Conservation (phyloP, 30 jellyfish, hydroid and myxozoan genomes). For the Turritopsis rubra region DNA sequence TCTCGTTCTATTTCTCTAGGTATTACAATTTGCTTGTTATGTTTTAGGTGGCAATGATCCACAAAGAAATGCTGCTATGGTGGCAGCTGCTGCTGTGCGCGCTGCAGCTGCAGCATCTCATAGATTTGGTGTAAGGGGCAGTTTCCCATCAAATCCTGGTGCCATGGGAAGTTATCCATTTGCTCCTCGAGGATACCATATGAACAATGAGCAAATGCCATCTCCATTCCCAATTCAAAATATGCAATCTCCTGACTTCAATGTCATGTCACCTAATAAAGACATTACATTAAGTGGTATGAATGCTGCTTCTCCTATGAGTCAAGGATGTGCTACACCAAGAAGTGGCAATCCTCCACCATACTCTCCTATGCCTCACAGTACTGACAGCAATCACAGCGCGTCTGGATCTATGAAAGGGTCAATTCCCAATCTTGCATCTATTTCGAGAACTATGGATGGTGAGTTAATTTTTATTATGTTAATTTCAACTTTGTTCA, state of each 20-base stretch:
- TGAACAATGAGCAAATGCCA: slow-evolving; percentile 49
- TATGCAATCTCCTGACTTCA: slow-evolving; percentile 36
- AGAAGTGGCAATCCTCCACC: slow-evolving; percentile 62
- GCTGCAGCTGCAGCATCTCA: slow-evolving; percentile 95
- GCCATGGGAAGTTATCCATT: slow-evolving; percentile 70
- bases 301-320: slow-evolving; percentile 54
- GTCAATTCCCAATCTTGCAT: slow-evolving; percentile 22
- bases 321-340: slow-evolving; percentile 50
- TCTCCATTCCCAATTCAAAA: slow-evolving; percentile 47
- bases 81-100: slow-evolving; percentile 95
- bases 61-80: slow-evolving; percentile 73
- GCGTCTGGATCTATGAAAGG: slow-evolving; percentile 43
- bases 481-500: not conserved
- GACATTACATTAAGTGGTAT: slow-evolving; percentile 1
- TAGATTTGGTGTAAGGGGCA: slow-evolving; percentile 43
- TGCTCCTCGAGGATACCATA: slow-evolving; percentile 53
- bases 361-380: slow-evolving; percentile 37
- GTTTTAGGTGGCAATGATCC: slow-evolving; percentile 28
- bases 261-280: slow-evolving; percentile 37
- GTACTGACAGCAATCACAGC: slow-evolving; percentile 39
- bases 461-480: not conserved
- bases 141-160: slow-evolving; percentile 54
- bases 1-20: no score
- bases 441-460: not conserved
- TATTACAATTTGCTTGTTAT: not conserved